A percentile compares a stretch with the other conserved stretches of the same genome.
Conservation (phyloP, 2,888 invertebrate species). For the Drosophila parthenogenetica region DNA sequence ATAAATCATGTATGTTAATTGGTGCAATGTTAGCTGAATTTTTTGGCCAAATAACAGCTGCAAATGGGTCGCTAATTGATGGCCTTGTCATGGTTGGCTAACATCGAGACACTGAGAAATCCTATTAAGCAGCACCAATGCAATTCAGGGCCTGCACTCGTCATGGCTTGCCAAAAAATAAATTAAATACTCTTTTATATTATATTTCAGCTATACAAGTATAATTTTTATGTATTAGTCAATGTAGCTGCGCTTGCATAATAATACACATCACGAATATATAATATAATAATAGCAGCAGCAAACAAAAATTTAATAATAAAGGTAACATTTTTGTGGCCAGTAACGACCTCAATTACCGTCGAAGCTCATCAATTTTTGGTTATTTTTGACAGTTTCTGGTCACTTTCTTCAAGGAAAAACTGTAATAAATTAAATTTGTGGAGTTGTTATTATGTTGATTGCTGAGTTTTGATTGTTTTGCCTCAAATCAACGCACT, state of each 20-base stretch:
- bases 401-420: slow-evolving; percentile 72
- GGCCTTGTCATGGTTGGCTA: slow-evolving; percentile 55
- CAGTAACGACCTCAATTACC: slow-evolving; percentile 67
- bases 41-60: slow-evolving; percentile 27
- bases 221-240: neutral
- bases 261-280: slow-evolving; percentile 59
- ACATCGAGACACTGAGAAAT: slow-evolving; percentile 28
- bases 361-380: slow-evolving; percentile 20
- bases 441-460: slow-evolving; percentile 46
- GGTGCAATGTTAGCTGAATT: slow-evolving; percentile 3
- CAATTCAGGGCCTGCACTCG: slow-evolving; percentile 71
- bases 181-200: slow-evolving; percentile 11
- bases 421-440: slow-evolving; percentile 34
- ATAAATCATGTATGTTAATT: slow-evolving; percentile 71
- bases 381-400: slow-evolving; percentile 9
- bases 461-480: slow-evolving; percentile 20
- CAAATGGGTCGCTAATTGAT: slow-evolving; percentile 63
- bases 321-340: slow-evolving; percentile 25
- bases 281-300: slow-evolving; percentile 47
- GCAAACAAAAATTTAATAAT: slow-evolving; percentile 17
- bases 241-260: slow-evolving; percentile 46
- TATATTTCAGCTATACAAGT: neutral
- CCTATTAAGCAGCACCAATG: slow-evolving; percentile 59
- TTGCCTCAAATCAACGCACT: slow-evolving; percentile 63
- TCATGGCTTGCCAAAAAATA: slow-evolving; percentile 58